A percentile compares a stretch with the other conserved stretches of the same genome.
Conservation (phyloP, 2,888 invertebrate species). For the Philereme vetulata region DNA sequence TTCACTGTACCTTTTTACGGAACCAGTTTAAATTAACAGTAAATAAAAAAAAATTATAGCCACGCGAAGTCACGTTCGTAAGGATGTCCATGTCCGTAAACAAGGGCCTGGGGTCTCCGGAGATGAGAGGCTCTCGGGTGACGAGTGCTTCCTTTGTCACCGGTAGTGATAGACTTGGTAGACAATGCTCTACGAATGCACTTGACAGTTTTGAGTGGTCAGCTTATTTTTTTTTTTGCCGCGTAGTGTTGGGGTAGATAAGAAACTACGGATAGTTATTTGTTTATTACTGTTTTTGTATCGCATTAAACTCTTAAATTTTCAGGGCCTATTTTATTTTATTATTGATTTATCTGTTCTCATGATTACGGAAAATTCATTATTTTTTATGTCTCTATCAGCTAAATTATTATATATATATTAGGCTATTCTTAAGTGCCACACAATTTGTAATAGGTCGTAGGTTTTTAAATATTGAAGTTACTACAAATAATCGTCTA, state of each 20-base stretch:
- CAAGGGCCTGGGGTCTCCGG: conserved; percentile 33
- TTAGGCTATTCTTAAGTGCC: no score
- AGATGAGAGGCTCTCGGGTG: conserved; percentile 47
- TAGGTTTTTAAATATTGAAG: no score
- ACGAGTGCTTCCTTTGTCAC: conserved; percentile 54
- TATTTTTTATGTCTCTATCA: no score
- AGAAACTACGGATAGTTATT: background rate
- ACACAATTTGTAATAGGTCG: no score
- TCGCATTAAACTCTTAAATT: no score
- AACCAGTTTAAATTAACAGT: conserved; percentile 42
- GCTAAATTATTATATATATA: no score
- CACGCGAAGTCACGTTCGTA: conserved; percentile 39
- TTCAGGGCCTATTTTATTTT: no score
- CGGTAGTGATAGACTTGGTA: conserved; percentile 39
- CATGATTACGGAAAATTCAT: no score
- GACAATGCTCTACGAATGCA: conserved; percentile 64
- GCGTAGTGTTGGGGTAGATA: conserved; percentile 33
- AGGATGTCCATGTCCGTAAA: conserved; percentile 39
- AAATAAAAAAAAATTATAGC: conserved; percentile 42
- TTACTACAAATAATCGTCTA: no score
- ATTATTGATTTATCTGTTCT: no score
- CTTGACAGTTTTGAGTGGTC: conserved; percentile 69
- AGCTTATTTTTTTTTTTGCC: conserved; percentile 69
- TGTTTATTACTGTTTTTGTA: background rate
- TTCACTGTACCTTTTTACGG: conserved; percentile 37